phyloP scores from a whole-genome alignment of 92 coral and sea anemone species.

The Heliopora coerulea region DNA sequence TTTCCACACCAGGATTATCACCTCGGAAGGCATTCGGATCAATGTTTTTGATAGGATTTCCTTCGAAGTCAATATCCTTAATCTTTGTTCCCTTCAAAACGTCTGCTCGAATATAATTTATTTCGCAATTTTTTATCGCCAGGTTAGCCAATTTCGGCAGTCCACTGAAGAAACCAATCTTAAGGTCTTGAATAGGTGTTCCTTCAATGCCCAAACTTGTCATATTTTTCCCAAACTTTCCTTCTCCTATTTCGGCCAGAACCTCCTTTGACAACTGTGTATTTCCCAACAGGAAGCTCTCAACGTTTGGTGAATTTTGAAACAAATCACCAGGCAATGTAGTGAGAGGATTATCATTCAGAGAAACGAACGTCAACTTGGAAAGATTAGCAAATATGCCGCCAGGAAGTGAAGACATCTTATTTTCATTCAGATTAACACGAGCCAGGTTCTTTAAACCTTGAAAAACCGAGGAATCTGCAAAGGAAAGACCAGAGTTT shows the following conservation, averaged over 20 bases:
- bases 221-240: conserved; percentile 29
- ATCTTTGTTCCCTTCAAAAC: conserved; percentile 28
- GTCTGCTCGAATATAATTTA: conserved; percentile 7
- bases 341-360: not conserved
- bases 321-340: conserved; percentile 26
- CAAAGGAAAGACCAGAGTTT: not conserved
- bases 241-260: conserved; percentile 6
- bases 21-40: conserved; percentile 21
- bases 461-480: conserved; percentile 17
- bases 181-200: conserved; percentile 7
- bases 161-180: conserved; percentile 15
- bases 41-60: conserved; percentile 8
- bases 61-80: not conserved
- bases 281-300: not conserved
- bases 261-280: not conserved
- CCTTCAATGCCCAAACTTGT: not conserved
- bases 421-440: not conserved
- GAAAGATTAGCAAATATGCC: conserved; percentile 37
- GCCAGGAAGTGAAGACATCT: conserved; percentile 17
- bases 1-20: not conserved
- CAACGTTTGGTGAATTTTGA: conserved; percentile 17
- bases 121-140: not conserved
- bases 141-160: conserved; percentile 4
- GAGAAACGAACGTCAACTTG: not conserved
- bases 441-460: not conserved